phyloP scores from a whole-genome alignment of 2,113 vertebrate species.

The Actinemys pallida region DNA sequence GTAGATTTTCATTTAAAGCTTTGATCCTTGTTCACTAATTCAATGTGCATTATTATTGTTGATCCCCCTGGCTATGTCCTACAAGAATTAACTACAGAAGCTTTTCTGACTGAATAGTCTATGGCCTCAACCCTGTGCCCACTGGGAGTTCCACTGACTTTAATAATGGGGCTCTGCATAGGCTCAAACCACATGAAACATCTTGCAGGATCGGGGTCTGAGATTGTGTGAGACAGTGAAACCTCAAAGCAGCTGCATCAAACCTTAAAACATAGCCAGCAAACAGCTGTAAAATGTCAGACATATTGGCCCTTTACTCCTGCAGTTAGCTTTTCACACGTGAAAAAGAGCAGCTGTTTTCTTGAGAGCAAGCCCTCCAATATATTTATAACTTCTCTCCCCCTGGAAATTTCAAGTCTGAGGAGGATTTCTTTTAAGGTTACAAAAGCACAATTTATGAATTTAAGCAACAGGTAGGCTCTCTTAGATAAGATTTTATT shows the following conservation, averaged over 20 bases:
- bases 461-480: background rate
- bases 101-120: fast-evolving
- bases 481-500: background rate
- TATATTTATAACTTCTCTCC: background rate
- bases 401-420: background rate
- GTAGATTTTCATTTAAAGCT: background rate
- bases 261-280: background rate
- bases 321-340: slow-evolving; percentile 13
- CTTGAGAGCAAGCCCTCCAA: slow-evolving; percentile 20
- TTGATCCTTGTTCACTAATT: background rate
- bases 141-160: background rate
- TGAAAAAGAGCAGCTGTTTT: slow-evolving; percentile 49
- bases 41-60: background rate
- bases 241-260: background rate
- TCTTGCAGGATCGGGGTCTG: background rate
- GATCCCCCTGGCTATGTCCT: background rate
- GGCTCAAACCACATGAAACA: background rate
- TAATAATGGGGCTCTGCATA: background rate
- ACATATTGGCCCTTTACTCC: background rate
- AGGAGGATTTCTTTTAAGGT: slow-evolving; percentile 45
- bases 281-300: background rate
- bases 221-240: background rate
- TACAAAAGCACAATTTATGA: background rate
- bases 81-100: background rate
- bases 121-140: background rate